phyloP scores from a whole-genome alignment of 2,113 vertebrate genomes.

The Gallinago paraguaiae region DNA sequence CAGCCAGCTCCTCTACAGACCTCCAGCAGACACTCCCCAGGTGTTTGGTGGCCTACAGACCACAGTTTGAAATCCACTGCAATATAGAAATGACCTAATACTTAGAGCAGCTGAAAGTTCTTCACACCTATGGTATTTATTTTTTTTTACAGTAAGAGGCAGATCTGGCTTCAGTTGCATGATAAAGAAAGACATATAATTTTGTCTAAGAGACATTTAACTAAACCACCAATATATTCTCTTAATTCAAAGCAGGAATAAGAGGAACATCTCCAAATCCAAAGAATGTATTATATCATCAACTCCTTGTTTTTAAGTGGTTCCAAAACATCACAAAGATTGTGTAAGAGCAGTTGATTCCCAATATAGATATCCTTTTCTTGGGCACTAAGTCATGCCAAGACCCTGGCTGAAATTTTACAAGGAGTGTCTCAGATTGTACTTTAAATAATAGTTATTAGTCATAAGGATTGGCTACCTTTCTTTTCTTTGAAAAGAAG shows the following conservation, averaged over 20 bases:
- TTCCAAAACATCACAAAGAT: slow-evolving; percentile 59
- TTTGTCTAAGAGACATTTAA: slow-evolving; percentile 21
- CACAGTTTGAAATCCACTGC: not conserved
- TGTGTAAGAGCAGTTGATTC: slow-evolving; percentile 42
- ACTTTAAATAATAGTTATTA: slow-evolving; percentile 65
- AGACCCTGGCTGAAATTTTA: slow-evolving; percentile 54
- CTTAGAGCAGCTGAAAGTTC: not conserved
- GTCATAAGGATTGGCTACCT: slow-evolving; percentile 67
- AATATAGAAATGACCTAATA: not conserved
- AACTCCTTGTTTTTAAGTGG: slow-evolving; percentile 54
- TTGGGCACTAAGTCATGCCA: slow-evolving; percentile 43
- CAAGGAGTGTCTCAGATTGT: slow-evolving; percentile 24
- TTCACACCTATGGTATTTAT: not conserved
- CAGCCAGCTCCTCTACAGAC: not conserved
- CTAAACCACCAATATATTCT: slow-evolving; percentile 29
- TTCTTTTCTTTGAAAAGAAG: slow-evolving; percentile 60
- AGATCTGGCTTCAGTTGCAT: not conserved
- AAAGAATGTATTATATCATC: slow-evolving; percentile 35
- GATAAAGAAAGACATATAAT: not conserved
- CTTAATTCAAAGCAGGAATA: slow-evolving; percentile 44
- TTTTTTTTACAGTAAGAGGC: not conserved
- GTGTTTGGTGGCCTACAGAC: not conserved
- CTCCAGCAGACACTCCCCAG: not conserved
- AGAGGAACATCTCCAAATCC: slow-evolving; percentile 46
- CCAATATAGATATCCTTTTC: slow-evolving; percentile 45